Evolutionary conservation across 2,888 invertebrate genomes (phyloP), one percentile per base, ranked within the genome.

Genomic region (Cynaeus angustus): DNA sequence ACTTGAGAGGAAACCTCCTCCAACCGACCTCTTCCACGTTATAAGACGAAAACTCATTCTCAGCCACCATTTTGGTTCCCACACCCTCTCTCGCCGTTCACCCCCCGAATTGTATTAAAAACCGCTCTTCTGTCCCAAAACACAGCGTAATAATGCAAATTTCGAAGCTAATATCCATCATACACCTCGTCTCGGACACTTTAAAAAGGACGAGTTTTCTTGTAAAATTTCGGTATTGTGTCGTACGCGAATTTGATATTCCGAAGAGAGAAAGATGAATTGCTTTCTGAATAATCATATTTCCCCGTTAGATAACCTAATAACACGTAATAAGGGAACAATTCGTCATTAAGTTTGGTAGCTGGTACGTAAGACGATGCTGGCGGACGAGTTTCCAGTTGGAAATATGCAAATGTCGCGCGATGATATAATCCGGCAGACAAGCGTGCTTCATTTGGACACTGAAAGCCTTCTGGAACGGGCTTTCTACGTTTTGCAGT

Each of bases 241-340:
- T 53, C n/a, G 38, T 30, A 12, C 33, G 8, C 64, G 74, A 66
- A 74, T 75, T 74, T 71, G 75, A 77, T 74, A 74, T 77, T 72
- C 75, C 70, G 68, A 72, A 73, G 72, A 68, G 69, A 50, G 71
- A 62, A 66, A 74, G 75, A 76, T 74, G 75, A 76, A 77, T 75
- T 75, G 76, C 74, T 74, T 74, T 73, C 66, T 68, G 68, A 68
- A 76, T 78, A 78, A 78, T 78, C 74, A 72, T 72, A 75, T 78
- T 79, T 77, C 76, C 68, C 73, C 66, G 71, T 75, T 66, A 72
- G 75, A 75, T 79, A 79, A 79, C 78, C 77, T 77, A 79, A 79
- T 79, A 79, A 78, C 72, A 72, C 74, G 72, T 79, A 79, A 79
- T 79, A 77, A 78, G 76, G 74, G 78, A 79, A 79, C 79, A 79